Percentiles rank a stretch among this genome's conserved stretches.
phyloP scores from a whole-genome alignment of 2,888 invertebrate genomes.

The Nymphalis c-album region DNA sequence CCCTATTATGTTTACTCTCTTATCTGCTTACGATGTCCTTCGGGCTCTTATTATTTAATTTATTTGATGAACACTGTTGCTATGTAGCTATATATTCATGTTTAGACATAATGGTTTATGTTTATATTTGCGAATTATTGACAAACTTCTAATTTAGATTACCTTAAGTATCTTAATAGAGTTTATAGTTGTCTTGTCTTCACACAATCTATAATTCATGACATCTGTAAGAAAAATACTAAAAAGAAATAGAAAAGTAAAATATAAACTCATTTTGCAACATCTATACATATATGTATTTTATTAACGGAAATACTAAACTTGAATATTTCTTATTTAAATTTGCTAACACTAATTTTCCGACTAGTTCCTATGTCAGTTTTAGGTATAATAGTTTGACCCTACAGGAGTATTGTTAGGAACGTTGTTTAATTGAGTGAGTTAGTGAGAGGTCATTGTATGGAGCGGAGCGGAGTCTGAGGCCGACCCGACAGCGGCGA shows the following conservation, averaged over 20 bases:
- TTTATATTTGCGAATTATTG: not conserved
- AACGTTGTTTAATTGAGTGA: conserved; percentile 5
- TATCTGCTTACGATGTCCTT: conserved; percentile 4
- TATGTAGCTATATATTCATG: too few relatives aligned
- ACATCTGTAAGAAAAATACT: too few relatives aligned
- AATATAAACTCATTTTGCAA: too few relatives aligned
- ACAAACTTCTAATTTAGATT: not conserved
- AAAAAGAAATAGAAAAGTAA: too few relatives aligned
- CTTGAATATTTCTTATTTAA: too few relatives aligned
- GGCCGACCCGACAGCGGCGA: not conserved
- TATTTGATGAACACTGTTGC: not conserved
- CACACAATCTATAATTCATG: too few relatives aligned
- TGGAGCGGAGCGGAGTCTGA: not conserved
- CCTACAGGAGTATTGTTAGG: not conserved
- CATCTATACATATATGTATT: too few relatives aligned
- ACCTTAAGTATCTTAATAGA: not conserved
- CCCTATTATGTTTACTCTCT: conserved; percentile 16
- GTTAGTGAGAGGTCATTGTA: conserved; percentile 16
- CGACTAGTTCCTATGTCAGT: too few relatives aligned
- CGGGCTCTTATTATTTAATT: conserved; percentile 1
- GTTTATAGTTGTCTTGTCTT: not conserved
- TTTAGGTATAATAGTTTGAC: not conserved
- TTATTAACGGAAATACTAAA: too few relatives aligned
- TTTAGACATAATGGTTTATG: too few relatives aligned
- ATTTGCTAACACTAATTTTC: too few relatives aligned